Percentiles rank a stretch among this genome's conserved stretches.
Conservation (phyloP, 2,888 invertebrate species). For the Dione vanillae region DNA sequence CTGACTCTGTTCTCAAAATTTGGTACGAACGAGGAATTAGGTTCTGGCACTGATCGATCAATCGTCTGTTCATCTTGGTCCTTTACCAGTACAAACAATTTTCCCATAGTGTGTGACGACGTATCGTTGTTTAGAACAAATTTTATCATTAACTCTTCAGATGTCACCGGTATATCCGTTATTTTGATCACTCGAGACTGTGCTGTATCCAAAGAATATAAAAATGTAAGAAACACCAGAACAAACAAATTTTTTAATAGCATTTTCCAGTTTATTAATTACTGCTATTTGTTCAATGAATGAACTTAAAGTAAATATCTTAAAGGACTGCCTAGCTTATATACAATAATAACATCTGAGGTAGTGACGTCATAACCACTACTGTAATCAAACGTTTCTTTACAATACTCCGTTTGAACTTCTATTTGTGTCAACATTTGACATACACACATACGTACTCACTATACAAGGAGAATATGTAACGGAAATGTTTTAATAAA, state of each 20-base stretch:
- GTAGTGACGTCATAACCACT: background rate
- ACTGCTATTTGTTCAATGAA: background rate
- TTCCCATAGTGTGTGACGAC: conserved; percentile 2
- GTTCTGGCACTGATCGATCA: background rate
- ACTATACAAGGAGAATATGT: background rate
- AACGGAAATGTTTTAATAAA: background rate
- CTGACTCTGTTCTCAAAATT: background rate
- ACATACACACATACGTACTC: background rate
- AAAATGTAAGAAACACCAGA: background rate
- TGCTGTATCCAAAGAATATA: background rate
- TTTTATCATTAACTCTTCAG: conserved; percentile 25
- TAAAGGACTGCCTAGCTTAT: background rate
- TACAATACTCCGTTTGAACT: background rate
- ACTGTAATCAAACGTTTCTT: background rate
- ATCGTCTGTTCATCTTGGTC: background rate
- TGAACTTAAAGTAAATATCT: background rate
- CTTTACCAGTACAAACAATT: background rate
- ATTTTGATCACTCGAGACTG: conserved; percentile 25
- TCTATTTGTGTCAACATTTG: background rate
- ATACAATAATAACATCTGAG: background rate
- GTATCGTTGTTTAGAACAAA: conserved; percentile 13
- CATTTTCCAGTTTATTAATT: conserved; percentile 12
- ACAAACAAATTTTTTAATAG: background rate
- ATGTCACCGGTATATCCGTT: conserved; percentile 26
- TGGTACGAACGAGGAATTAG: background rate